phyloP scores from a whole-genome alignment of 2,888 invertebrate genomes.

The Cephonodes hylas region DNA sequence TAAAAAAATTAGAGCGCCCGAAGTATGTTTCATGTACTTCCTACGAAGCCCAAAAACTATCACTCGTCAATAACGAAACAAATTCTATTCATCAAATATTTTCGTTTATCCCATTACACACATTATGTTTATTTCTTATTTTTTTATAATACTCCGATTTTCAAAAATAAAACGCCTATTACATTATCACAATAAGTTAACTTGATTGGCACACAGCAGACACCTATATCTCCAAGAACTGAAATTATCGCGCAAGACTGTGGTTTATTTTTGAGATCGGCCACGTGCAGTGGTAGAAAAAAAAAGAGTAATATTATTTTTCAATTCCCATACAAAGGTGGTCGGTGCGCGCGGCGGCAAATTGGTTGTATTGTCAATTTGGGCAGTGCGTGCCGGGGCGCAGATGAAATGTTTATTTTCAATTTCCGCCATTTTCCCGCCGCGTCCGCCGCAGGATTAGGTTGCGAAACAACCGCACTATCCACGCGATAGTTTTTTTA shows the following conservation, averaged over 20 bases:
- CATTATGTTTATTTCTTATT: too few relatives aligned
- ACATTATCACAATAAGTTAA: not conserved
- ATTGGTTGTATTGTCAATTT: constrained; percentile 82
- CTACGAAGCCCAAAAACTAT: too few relatives aligned
- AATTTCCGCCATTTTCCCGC: constrained; percentile 78
- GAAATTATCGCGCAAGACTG: constrained; percentile 42
- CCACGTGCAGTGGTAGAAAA: constrained; percentile 64
- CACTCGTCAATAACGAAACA: too few relatives aligned
- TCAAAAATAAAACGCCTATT: too few relatives aligned
- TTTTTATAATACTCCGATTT: too few relatives aligned
- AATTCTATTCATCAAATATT: too few relatives aligned
- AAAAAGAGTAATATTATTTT: constrained; percentile 79
- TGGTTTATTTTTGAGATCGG: constrained; percentile 76
- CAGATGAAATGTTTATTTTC: constrained; percentile 81
- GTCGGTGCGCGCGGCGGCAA: constrained; percentile 74
- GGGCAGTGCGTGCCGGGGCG: constrained; percentile 79
- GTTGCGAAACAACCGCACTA: constrained; percentile 58
- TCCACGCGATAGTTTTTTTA: constrained; percentile 39
- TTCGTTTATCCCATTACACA: too few relatives aligned
- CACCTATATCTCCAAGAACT: not conserved
- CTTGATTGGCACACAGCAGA: not conserved
- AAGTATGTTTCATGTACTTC: too few relatives aligned
- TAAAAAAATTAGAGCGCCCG: too few relatives aligned
- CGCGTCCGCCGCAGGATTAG: constrained; percentile 73
- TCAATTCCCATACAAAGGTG: constrained; percentile 81